A percentile compares a stretch with the other conserved stretches of the same genome.
Conservation (phyloP, 2,888 invertebrate species). For the Napeogenes inachia region DNA sequence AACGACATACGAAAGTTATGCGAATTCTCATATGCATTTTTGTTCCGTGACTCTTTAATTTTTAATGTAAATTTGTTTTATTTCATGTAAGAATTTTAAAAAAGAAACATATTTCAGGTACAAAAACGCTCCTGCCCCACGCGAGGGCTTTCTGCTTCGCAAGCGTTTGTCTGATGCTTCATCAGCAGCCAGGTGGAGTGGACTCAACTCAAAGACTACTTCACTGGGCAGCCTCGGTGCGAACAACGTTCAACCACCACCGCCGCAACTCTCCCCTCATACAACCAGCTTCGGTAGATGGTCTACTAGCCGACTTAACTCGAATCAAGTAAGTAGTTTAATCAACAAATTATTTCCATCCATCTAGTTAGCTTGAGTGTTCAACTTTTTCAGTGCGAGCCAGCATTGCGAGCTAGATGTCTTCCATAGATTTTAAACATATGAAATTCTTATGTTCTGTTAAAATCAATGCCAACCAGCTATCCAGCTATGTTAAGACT, state of each 20-base stretch:
- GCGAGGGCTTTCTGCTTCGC: conserved; percentile 88
- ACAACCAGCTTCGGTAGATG: conserved; percentile 80
- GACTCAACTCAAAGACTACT: conserved; percentile 90
- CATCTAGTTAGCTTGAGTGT: no score
- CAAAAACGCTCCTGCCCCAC: conserved; percentile 83
- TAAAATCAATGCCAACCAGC: no score
- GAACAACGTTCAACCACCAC: conserved; percentile 77
- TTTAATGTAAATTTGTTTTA: not conserved
- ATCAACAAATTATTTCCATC: no score
- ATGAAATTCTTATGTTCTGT: no score
- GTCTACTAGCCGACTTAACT: conserved; percentile 86
- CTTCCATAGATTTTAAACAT: no score
- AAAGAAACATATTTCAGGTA: conserved; percentile 51
- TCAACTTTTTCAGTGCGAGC: no score
- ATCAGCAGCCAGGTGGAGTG: conserved; percentile 78
- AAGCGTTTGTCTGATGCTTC: conserved; percentile 85
- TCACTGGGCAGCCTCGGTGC: conserved; percentile 86
- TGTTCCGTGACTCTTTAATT: not conserved
- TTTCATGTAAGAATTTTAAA: not conserved
- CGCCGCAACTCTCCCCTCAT: conserved; percentile 69
- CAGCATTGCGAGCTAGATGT: no score
- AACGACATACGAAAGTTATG: conserved; percentile 2
- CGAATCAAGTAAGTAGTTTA: conserved; percentile 71
- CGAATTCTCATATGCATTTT: no score
- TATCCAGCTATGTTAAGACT: not conserved